A percentile compares a stretch with the other conserved stretches of the same genome.
These are phyloP conservation scores for Xestoiulus laeticollis DNA, from an alignment of 2,888 invertebrate genomes.

Conservation along the genomic window DNA sequence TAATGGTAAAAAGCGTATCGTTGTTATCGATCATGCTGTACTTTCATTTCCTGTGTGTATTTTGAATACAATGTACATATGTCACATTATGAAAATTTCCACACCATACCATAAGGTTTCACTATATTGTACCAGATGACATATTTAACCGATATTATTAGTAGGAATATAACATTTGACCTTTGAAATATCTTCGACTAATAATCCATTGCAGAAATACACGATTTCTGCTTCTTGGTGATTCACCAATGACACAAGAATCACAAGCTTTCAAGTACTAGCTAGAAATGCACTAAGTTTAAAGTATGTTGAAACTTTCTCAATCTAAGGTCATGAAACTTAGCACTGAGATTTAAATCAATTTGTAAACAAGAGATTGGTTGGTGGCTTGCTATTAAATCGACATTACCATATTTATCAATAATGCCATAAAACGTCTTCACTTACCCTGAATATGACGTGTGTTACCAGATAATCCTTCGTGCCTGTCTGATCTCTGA, in stretches of 20 bases:
- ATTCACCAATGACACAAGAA: background rate
- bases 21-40: too few relatives aligned
- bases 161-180: background rate
- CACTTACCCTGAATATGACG: slow-evolving; percentile 49
- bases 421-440: background rate
- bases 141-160: background rate
- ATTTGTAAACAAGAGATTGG: background rate
- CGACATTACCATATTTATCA: background rate
- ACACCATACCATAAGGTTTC: background rate
- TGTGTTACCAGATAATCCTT: slow-evolving; percentile 36
- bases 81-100: background rate
- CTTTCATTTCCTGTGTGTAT: too few relatives aligned
- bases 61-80: too few relatives aligned
- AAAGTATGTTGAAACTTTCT: background rate
- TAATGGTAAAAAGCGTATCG: too few relatives aligned
- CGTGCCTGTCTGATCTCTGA: slow-evolving; percentile 2
- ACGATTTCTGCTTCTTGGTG: too few relatives aligned
- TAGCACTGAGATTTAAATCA: background rate
- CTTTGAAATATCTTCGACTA: background rate
- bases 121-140: background rate
- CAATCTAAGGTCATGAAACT: background rate
- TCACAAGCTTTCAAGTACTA: background rate
- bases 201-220: background rate
- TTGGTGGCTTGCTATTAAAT: background rate
- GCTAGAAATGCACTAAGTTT: background rate